These are phyloP conservation scores for Fistularia commersonii DNA, from an alignment of 2,797 vertebrate species.

Conservation along the genomic window DNA sequence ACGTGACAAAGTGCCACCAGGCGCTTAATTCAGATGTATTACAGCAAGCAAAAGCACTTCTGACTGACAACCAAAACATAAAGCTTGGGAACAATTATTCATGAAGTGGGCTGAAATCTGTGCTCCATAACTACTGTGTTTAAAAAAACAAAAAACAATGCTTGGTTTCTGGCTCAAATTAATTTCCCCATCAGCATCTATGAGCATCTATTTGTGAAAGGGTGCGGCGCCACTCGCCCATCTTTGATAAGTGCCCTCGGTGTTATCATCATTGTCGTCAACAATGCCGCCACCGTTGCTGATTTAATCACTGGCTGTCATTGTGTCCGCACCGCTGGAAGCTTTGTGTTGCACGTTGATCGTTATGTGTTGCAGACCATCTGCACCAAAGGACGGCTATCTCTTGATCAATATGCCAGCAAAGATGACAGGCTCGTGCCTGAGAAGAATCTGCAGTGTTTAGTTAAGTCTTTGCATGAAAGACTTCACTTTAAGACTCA, in stretches of 20 bases:
- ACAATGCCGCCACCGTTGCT: constrained; percentile 47
- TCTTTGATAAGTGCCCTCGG: constrained; percentile 49
- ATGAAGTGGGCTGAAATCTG: constrained; percentile 31
- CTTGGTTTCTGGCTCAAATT: background rate
- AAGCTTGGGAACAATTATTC: constrained; percentile 58
- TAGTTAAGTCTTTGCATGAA: too few species aligned
- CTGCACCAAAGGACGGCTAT: constrained; percentile 45
- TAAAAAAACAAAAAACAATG: background rate
- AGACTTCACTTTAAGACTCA: too few species aligned
- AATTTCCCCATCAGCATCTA: constrained; percentile 12
- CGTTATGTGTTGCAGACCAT: constrained; percentile 35
- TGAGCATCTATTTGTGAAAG: constrained; percentile 18
- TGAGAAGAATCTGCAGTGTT: too few species aligned
- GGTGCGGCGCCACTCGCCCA: background rate
- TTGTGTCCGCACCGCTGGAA: constrained; percentile 38
- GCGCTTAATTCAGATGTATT: constrained; percentile 76
- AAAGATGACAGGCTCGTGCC: constrained; percentile 37
- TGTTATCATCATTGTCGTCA: constrained; percentile 56
- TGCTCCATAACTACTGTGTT: constrained; percentile 30
- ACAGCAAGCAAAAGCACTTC: constrained; percentile 35
- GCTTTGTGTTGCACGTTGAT: constrained; percentile 53
- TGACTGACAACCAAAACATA: constrained; percentile 63
- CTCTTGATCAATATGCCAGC: constrained; percentile 59
- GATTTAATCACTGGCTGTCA: constrained; percentile 66
- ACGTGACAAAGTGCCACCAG: constrained; percentile 65